Conservation (phyloP, 2,797 vertebrate genomes). For the Calcarius lapponicus region DNA sequence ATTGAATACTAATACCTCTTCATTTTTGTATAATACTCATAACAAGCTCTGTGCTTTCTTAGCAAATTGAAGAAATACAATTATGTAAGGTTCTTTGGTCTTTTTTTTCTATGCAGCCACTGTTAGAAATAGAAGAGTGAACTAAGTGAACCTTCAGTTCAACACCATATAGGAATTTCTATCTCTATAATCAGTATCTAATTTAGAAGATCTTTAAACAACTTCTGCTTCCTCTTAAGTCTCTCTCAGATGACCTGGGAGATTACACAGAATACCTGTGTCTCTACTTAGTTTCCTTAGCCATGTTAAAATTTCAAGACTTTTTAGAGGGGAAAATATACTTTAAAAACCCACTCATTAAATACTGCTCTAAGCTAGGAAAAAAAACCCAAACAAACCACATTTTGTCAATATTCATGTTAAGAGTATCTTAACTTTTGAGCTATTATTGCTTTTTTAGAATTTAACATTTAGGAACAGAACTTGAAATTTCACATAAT, state of each 20-base stretch:
- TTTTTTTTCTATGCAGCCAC: background rate
- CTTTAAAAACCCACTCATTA: background rate
- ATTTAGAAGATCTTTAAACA: background rate
- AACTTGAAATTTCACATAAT: background rate
- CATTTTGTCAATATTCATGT: background rate
- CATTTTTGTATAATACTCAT: background rate
- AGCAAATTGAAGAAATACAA: background rate
- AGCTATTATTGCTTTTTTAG: background rate
- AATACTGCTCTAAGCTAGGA: background rate
- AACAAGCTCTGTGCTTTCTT: background rate
- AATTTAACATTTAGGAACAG: constrained; percentile 8
- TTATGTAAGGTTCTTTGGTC: background rate
- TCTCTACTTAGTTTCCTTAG: background rate
- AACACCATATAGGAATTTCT: background rate
- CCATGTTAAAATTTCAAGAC: background rate
- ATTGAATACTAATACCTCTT: background rate
- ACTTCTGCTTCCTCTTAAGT: background rate
- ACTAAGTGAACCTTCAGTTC: background rate
- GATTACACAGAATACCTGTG: background rate
- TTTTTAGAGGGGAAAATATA: background rate
- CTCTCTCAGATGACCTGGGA: background rate
- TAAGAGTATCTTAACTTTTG: background rate
- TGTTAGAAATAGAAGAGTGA: background rate
- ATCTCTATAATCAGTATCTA: background rate
- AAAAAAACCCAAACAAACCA: background rate